Conservation (phyloP, 2,888 invertebrate species). For the Parnassius smintheus region DNA sequence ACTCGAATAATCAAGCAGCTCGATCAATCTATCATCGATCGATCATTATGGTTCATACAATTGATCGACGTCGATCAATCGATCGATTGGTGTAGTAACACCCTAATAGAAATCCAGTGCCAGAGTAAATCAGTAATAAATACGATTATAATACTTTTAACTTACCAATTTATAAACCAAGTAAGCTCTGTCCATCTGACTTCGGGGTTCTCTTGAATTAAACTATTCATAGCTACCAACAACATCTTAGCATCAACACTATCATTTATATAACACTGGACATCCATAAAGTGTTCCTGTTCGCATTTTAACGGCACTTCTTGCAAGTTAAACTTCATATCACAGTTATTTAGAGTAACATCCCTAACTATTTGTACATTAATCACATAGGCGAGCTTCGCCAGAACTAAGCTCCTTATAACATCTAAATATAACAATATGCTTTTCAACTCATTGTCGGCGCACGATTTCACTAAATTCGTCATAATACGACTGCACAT, state of each 20-base stretch:
- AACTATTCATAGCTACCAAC: constrained; percentile 83
- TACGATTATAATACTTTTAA: constrained; percentile 31
- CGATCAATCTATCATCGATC: too few species aligned
- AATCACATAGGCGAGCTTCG: constrained; percentile 64
- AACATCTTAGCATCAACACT: constrained; percentile 79
- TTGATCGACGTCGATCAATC: too few species aligned
- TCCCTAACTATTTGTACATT: constrained; percentile 76
- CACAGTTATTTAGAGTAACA: constrained; percentile 57
- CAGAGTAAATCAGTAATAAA: too few species aligned
- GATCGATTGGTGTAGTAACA: too few species aligned
- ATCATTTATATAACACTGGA: constrained; percentile 82
- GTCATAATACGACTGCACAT: constrained; percentile 57
- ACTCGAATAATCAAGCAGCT: too few species aligned
- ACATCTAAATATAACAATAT: constrained; percentile 64
- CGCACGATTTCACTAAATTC: constrained; percentile 58
- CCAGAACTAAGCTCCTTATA: constrained; percentile 59
- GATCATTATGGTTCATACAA: too few species aligned
- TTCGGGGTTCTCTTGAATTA: constrained; percentile 79
- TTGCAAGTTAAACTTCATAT: constrained; percentile 64
- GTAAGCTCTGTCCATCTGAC: constrained; percentile 86
- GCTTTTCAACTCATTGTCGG: constrained; percentile 64
- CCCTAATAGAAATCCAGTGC: too few species aligned
- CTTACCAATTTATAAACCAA: constrained; percentile 86
- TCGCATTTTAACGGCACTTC: constrained; percentile 59
- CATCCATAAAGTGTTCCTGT: constrained; percentile 63